Conservation (phyloP, 2,888 invertebrate genomes). For the Pelosia muscerda region DNA sequence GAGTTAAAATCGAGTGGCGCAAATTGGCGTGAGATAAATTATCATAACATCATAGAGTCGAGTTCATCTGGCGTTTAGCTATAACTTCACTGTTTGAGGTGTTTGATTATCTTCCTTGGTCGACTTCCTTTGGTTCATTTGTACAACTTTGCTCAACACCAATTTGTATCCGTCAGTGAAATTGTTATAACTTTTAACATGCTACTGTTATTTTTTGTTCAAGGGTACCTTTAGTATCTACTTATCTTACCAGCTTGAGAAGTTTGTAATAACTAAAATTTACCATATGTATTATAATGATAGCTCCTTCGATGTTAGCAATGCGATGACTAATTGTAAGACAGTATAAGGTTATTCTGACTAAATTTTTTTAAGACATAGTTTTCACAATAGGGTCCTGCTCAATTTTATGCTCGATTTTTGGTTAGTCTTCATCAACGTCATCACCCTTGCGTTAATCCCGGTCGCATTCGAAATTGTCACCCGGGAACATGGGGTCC, state of each 20-base stretch:
- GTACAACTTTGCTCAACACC: conserved; percentile 64
- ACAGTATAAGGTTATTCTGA: not conserved
- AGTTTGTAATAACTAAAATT: not conserved
- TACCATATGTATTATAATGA: not conserved
- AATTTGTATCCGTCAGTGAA: conserved; percentile 55
- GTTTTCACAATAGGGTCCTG: not conserved
- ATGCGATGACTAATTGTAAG: not conserved
- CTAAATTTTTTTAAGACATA: not conserved
- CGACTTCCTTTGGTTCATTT: conserved; percentile 81
- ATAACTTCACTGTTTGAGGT: conserved; percentile 71
- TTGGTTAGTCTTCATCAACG: no score
- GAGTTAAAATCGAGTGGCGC: conserved; percentile 74
- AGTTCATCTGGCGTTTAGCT: conserved; percentile 86
- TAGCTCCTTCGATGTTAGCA: not conserved
- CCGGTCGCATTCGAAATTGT: no score
- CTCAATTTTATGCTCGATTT: not conserved
- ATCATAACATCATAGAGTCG: conserved; percentile 81
- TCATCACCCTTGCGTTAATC: no score
- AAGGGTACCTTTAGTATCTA: not conserved
- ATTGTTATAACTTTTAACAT: conserved; percentile 14
- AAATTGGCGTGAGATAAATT: conserved; percentile 84
- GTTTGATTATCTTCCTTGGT: conserved; percentile 81
- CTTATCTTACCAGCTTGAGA: not conserved
- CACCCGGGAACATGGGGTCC: no score
- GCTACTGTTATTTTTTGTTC: not conserved